These are phyloP conservation scores for Cephus sareptanus DNA, from an alignment of 2,888 invertebrate species.

Conservation along the genomic window DNA sequence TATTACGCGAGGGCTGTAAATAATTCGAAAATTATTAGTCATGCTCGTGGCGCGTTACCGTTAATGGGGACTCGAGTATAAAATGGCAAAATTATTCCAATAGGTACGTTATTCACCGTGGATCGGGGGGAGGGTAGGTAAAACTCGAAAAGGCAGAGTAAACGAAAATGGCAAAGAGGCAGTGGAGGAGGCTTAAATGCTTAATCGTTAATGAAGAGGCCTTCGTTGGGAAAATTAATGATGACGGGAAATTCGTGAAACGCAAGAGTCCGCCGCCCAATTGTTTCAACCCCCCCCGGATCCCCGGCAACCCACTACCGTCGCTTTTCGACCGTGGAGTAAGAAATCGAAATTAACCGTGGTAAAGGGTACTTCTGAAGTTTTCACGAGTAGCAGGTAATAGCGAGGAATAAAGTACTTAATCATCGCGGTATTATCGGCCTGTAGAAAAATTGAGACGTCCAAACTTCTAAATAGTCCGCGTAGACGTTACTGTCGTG, in stretches of 20 bases:
- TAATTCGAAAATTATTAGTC: background rate
- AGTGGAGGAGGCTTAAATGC: background rate
- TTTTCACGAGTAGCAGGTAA: constrained; percentile 16
- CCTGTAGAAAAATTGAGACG: constrained; percentile 26
- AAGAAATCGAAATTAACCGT: background rate
- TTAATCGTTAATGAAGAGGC: background rate
- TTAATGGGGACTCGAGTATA: background rate
- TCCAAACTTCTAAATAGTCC: constrained; percentile 26
- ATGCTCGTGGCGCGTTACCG: background rate
- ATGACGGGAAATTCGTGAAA: background rate
- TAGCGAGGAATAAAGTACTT: constrained; percentile 13
- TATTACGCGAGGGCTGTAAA: background rate
- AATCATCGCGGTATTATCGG: constrained; percentile 20
- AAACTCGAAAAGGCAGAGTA: background rate
- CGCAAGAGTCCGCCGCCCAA: background rate
- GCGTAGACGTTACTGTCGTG: background rate
- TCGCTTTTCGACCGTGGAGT: background rate
- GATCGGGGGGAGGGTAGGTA: background rate
- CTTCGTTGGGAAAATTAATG: background rate
- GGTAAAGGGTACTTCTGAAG: constrained; percentile 20
- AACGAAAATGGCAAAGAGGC: background rate
- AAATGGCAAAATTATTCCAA: background rate
- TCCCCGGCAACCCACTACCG: background rate
- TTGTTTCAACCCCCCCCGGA: background rate
- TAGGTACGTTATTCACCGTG: background rate